Evolutionary conservation across 2,113 vertebrate genomes (phyloP).

Genomic region (human): GRCh38 chr5:96754501-96755000

Average conservation of each 20-base stretch:
- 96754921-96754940: not conserved
- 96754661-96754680: slow-evolving; percentile 78
- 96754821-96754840: not conserved
- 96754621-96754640: not conserved
- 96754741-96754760: slow-evolving; percentile 70
- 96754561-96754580: not conserved
- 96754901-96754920: not conserved
- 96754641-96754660: slow-evolving; percentile 74
- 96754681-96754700: slow-evolving; percentile 86
- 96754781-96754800: not conserved
- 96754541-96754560: not conserved
- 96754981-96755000: not conserved
- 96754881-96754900: not conserved
- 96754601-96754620: not conserved
- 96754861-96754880: not conserved
- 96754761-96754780: not conserved
- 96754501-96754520: not conserved
- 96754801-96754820: not conserved
- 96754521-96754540: not conserved
- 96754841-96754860: slow-evolving; percentile 1
- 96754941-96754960: not conserved
- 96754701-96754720: slow-evolving; percentile 86
- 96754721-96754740: slow-evolving; percentile 81
- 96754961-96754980: not conserved
- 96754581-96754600: not conserved